Base-by-base conservation (phyloP, 2,888 invertebrate genomes). In the Leucophora obtusa region DNA sequence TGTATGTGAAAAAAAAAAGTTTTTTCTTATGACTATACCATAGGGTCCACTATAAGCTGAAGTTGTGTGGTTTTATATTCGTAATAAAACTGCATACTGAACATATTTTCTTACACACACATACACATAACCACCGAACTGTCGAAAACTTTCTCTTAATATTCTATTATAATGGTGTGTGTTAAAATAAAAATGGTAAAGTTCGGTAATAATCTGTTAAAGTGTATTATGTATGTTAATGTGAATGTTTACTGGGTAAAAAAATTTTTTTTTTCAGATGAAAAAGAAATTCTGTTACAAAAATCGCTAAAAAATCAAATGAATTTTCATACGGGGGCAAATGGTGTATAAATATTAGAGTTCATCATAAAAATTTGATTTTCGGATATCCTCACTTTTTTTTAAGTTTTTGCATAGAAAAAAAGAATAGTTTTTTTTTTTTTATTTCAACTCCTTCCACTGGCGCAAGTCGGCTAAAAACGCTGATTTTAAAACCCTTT, bases 41-140 rank as follows among this genome's bases (percentile, higher is more conserved):
- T 60, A 11, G 65, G 79, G 65, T 74, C 70, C 43, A 70, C 65
- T 65, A 70, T 56, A 74, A 70, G 63, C 69, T 43, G 38, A 68
- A 54, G 63, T 50, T 79, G 54, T 70, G 58, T 11, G 38, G 54
- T 71, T 74, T 28, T 60, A 18, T 35, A 28, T 50, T 74, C 54
- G 74, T 66, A 70, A 62, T 51, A 65, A 65, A 68, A 68, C 68
- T 65, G 53, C 47, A 58, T 51, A 28, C 60, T 24, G 24, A 17
- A 54, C 33, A 24, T 11, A 43, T 38, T 35, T 35, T 24, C 24
- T 24, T 6, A 38, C 38, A 21, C 10, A 28, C 21, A 10, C 56
- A 50, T 0, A 8, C 4, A n/a, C 7, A 58, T 10, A 60, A n/a
- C 33, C 50, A 50, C 47, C 24, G 21, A 38, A 56, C 17, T 66